A percentile compares a stretch with the other conserved stretches of the same genome.
phyloP scores from a whole-genome alignment of 2,797 vertebrate species.

The Acrocephalus scirpaceus region DNA sequence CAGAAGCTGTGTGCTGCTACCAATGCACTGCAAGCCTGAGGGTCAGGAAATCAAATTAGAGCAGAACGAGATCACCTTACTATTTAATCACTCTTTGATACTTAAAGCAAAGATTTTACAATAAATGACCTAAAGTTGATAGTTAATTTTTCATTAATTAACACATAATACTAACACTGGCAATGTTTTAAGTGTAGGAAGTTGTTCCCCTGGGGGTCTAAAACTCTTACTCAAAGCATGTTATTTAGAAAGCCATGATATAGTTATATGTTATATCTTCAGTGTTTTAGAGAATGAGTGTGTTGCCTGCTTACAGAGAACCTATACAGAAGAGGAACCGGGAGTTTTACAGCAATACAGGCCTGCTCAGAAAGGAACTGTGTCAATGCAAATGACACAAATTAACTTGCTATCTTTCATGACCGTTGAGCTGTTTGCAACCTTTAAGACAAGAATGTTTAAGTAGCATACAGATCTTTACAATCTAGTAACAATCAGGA shows the following conservation, averaged over 20 bases:
- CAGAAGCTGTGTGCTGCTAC: not conserved
- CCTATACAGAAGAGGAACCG: not conserved
- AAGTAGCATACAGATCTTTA: not conserved
- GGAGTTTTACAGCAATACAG: not conserved
- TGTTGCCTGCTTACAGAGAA: not conserved
- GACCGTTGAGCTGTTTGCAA: not conserved
- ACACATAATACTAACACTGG: not conserved
- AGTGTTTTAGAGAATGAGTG: not conserved
- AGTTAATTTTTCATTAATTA: constrained; percentile 35
- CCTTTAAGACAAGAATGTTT: not conserved
- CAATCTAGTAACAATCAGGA: not conserved
- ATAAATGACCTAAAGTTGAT: not conserved
- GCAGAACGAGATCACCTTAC: constrained; percentile 22
- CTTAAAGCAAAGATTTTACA: not conserved
- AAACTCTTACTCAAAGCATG: not conserved
- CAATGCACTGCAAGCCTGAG: not conserved
- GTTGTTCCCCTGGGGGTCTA: not conserved
- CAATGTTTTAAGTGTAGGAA: not conserved
- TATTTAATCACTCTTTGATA: constrained; percentile 18
- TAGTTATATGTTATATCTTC: not conserved
- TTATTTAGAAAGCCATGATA: not conserved
- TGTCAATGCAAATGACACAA: not conserved
- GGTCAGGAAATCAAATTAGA: constrained; percentile 22
- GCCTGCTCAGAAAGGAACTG: not conserved
- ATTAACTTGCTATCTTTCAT: not conserved